Evolutionary conservation across 2,888 invertebrate species (phyloP), one percentile per base, ranked within the genome.

Genomic region (Amphipoea oculea): DNA sequence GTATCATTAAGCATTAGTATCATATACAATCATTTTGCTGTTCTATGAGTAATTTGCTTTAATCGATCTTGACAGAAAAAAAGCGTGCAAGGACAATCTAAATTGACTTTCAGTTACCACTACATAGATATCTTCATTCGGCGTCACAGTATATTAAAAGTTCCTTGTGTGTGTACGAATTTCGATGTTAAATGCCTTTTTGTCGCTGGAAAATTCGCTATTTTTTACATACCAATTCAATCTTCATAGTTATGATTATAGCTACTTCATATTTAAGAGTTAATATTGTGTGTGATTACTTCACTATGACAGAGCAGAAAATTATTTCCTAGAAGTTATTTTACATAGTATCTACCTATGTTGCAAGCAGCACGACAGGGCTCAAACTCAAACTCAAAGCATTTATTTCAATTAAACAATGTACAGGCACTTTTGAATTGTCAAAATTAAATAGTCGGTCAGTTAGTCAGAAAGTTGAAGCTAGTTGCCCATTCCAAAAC

Each of bases 41-140:
- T 48, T 48, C 40, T 68, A 74, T 77, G n/a, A 69, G 78, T 69
- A 42, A 42, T 66, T 66, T n/a, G 60, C 48, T 42, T 66, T 68
- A 74, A 72, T 68, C 57, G 29, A 76, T 72, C 40, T 72, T 76
- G 57, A n/a, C 42, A 74, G 51, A 86, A 78, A 2, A 84, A 84
- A 86, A 36, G n/a, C 63, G 74, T 78, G 57, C 78, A 86, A 86
- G 75, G 86, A 69, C 83, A 75, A 54, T 60, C 17, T 67, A 57
- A 82, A 78, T 82, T 67, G 42, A 82, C 74, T 86, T 75, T 84
- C 65, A 57, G 68, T 71, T 71, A 65, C 54, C 4, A 66, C 65
- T 65, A 71, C 62, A 74, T 42, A 23, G 57, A 74, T 23, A 60
- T 67, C 68, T 63, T 57, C 57, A 63, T 82, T 82, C 29, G 54